Evolutionary conservation across 2,888 invertebrate species (phyloP), one percentile per base, ranked within the genome.

Genomic region (Halictus quadricinctus): DNA sequence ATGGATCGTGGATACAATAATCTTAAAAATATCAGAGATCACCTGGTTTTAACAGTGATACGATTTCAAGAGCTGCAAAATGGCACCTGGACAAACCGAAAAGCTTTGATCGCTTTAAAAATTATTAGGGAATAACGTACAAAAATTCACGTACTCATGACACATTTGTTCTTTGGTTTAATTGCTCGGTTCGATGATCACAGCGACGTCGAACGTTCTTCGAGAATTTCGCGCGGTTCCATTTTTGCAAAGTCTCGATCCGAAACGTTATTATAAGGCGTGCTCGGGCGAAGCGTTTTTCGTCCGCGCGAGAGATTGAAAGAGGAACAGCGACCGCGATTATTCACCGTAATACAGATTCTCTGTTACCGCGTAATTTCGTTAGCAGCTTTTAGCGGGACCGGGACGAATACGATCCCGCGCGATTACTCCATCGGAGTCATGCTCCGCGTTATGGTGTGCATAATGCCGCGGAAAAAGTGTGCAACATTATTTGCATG

Each of bases 401-500:
- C 48, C 21, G 29, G 25, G 66, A 21, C 1, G 83, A 73, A 54
- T 72, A 58, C 64, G 76, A 58, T 29, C 18, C 36, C 69, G 25
- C 69, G 25, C 64, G 79, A 72, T 79, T 76, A 79, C 76, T 79
- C 66, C 50, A 60, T 83, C 74, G 78, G 46, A 79, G 54, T 72
- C 60, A 58, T 79, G 75, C 77, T 46, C 25, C n/a, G 74, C 54
- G 81, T 64, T 72, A 81, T 46, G 81, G 29, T 36, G 72, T 66
- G 83, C 83, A 76, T 81, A 76, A 73, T 73, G 72, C 76, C 66
- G 41, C 18, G 83, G 70, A 78, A 79, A 83, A 85, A 79, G 58
- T 46, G 72, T 74, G 85, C 76, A 73, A 84, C 76, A 76, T 73
- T 79, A 85, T 85, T 85, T 83, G 79, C 84, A 84, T 84, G 29